Evolutionary conservation across 2,888 invertebrate species (phyloP).

Genomic region (Leptarthrus brevirostris): DNA sequence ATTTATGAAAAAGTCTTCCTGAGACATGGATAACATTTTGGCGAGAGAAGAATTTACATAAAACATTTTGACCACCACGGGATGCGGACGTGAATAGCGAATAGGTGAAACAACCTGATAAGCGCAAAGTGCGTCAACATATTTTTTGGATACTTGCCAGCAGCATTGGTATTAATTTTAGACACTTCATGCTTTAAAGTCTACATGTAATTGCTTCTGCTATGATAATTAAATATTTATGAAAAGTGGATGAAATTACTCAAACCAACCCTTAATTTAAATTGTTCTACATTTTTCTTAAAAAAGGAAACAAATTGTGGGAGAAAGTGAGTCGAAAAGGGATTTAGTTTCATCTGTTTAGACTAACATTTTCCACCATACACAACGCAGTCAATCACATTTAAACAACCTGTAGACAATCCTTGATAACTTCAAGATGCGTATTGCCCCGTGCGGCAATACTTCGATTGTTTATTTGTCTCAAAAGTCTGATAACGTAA

Average conservation of each 20-base stretch:
- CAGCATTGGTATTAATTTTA: slow-evolving; percentile 28
- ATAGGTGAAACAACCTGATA: slow-evolving; percentile 55
- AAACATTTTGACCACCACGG: slow-evolving; percentile 2
- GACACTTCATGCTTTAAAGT: slow-evolving; percentile 10
- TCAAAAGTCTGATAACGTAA: slow-evolving; percentile 22
- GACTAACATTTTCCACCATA: background rate
- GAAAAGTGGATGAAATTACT: no score
- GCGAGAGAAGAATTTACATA: background rate
- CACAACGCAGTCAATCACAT: background rate
- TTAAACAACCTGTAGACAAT: slow-evolving; percentile 43
- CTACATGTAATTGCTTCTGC: background rate
- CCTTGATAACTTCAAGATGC: slow-evolving; percentile 12
- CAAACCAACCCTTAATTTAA: no score
- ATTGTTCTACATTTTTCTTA: no score
- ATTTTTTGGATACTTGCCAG: slow-evolving; percentile 50
- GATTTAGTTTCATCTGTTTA: slow-evolving; percentile 4
- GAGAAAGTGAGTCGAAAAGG: background rate
- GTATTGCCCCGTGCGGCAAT: slow-evolving; percentile 5
- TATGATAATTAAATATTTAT: no score
- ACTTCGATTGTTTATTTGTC: slow-evolving; percentile 27
- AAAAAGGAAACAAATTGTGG: no score
- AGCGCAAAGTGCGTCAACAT: slow-evolving; percentile 52
- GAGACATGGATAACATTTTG: background rate
- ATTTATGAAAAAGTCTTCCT: background rate
- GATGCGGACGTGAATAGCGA: background rate